Evolutionary conservation across 2,888 invertebrate genomes (phyloP).

Genomic region (Hermaeophaga mercurialis): DNA sequence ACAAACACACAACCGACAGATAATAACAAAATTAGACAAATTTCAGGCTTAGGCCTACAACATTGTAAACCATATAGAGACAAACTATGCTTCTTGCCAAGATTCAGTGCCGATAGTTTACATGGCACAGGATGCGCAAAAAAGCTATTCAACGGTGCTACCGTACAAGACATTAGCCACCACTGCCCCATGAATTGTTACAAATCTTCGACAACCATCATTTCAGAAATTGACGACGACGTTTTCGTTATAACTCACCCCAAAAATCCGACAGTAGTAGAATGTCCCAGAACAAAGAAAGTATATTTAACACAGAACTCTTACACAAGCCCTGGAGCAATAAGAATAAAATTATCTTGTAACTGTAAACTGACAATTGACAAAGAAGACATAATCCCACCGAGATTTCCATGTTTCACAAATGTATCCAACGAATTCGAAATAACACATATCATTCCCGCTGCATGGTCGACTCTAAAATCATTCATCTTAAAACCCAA

Average conservation of each 20-base stretch:
- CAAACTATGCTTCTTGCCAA: not conserved
- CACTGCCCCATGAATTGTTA: no score
- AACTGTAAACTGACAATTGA: conserved; percentile 6
- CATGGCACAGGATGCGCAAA: not conserved
- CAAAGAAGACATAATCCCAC: no score
- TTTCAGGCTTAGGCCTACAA: not conserved
- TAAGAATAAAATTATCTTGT: conserved; percentile 11
- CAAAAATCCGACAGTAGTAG: no score
- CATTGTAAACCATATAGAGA: not conserved
- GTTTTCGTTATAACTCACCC: no score
- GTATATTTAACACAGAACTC: no score
- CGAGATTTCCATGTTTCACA: not conserved
- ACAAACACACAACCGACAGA: not conserved
- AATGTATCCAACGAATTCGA: not conserved
- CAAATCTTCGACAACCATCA: not conserved
- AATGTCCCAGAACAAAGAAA: not conserved
- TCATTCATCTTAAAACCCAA: not conserved
- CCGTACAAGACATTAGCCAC: no score
- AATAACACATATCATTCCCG: not conserved
- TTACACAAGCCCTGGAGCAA: no score
- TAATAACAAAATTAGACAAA: not conserved
- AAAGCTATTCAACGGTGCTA: not conserved
- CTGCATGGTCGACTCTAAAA: not conserved
- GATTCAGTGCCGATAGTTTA: not conserved
- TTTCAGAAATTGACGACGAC: no score